Evolutionary conservation across 2,113 vertebrate species (phyloP), one percentile per base, ranked within the genome.

Genomic region (Chaetodon auriga): DNA sequence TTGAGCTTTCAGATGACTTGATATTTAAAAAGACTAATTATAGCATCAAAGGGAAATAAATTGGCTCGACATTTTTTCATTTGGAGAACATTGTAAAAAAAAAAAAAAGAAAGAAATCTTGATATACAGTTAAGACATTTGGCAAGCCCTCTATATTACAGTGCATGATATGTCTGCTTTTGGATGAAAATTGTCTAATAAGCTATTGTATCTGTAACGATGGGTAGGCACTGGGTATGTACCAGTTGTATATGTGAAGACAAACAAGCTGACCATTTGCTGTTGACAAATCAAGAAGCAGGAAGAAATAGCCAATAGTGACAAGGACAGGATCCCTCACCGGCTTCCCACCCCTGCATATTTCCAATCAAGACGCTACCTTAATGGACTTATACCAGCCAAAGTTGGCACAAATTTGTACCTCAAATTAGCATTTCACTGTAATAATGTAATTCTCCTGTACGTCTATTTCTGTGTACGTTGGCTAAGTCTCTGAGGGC

Each of bases 401-500:
- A 19, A 66, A 61, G 8, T 57, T 45, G 9, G n/a, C 11, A 30
- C 12, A 35, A 19, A 18, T 43, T 18, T 57, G 7, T 25, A 18
- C 36, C 9, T 38, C 12, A 23, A 57, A 55, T 54, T 11, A 62
- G 36, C 18, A 5, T 81, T 68, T 65, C 10, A 15, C 19, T 41
- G 2, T 64, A 73, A 60, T 14, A 58, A 71, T 61, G 41, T 19
- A 3, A 81, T 76, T 81, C 46, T 69, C 45, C 68, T 69, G 6
- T 23, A 36, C 71, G 46, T 81, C 80, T 82, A 19, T 81, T 51
- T 79, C 66, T 48, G 30, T 71, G 45, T 41, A 75, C 18, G 23
- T 12, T 38, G 18, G 48, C 30, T 69, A 55, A 0, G 4, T 90
- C 83, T 88, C 76, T 0, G 38, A 81, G 86, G 85, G 72, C 5